Percentiles rank a stretch among this genome's conserved stretches.
Conservation (phyloP, 2,888 invertebrate species). For the Blera fallax region DNA sequence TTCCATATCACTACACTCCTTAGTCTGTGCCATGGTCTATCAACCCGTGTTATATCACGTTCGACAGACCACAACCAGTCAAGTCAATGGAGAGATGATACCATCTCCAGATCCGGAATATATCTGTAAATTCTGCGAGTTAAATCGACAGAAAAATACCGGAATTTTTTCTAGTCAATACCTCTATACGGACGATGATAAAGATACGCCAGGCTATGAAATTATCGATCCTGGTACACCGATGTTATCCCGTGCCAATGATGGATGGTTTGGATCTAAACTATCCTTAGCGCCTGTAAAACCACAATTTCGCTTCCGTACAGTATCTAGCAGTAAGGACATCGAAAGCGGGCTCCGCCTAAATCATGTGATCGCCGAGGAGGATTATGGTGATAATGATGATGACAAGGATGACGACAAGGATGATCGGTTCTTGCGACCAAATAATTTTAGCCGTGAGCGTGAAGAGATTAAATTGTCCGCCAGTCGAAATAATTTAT, state of each 20-base stretch:
- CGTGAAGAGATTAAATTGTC: conserved; percentile 76
- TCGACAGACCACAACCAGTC: conserved; percentile 79
- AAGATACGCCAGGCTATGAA: conserved; percentile 86
- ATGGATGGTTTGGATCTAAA: conserved; percentile 81
- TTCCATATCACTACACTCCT: conserved; percentile 86
- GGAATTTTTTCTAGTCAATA: conserved; percentile 84
- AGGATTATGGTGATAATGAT: conserved; percentile 68
- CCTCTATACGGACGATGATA: conserved; percentile 84
- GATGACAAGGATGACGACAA: conserved; percentile 73
- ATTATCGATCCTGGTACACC: conserved; percentile 87
- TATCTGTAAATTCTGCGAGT: conserved; percentile 77
- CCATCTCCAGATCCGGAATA: conserved; percentile 67
- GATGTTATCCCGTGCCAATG: conserved; percentile 84
- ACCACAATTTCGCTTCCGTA: conserved; percentile 77
- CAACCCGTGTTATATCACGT: conserved; percentile 89
- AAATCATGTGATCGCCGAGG: conserved; percentile 73
- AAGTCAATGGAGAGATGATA: conserved; percentile 37
- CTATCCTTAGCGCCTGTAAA: conserved; percentile 77
- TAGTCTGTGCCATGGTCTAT: conserved; percentile 86
- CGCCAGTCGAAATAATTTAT: conserved; percentile 71
- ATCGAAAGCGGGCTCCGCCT: conserved; percentile 54
- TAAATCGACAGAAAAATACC: conserved; percentile 77
- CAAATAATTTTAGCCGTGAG: conserved; percentile 79
- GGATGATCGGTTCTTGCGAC: conserved; percentile 76
- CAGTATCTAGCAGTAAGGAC: conserved; percentile 74